Evolutionary conservation across 92 coral and sea anemone genomes (phyloP), one percentile per base, ranked within the genome.

Genomic region (Diadumene lineata): DNA sequence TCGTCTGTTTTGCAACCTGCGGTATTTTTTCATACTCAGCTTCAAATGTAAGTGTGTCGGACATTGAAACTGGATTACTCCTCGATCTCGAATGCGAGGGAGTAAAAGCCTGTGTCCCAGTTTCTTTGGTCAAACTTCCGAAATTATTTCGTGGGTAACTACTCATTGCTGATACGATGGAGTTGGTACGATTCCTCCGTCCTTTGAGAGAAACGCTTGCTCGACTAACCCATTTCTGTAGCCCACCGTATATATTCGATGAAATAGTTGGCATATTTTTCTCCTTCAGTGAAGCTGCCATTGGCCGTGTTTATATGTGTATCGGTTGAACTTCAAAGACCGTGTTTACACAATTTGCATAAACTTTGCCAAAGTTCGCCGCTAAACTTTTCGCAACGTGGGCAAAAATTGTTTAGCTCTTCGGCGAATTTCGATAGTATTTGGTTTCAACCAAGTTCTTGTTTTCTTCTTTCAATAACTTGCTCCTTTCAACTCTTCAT

Each of bases 251-350:
- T 33, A 78, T 7, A 32, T 78, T 78, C n/a, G 74, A 11, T 19
- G 82, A 68, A 56, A 78, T 78, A 10, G 75, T 38, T 55, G 82
- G 82, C 82, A 78, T 78, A 67, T 25, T 68, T 66, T 69, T 67
- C 44, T 78, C 82, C 75, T 68, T 78, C 28, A 78, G 30, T 68
- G 74, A 56, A 25, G 75, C 56, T 68, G 67, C 82, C 82, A 78
- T 78, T 1, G 27, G 38, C 60, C 24, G 69, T 72, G 50, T 56
- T 33, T 61, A 72, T 18, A 57, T 61, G 63, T 72, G 7, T 72
- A 72, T 72, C 22, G 50, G 66, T 22, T 44, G 33, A 28, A 43
- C 34, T 19, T n/a, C 11, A 56, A 50, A 16, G 34, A 24, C n/a
- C 3, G 38, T 56, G 77, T 34, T 72, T 57, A 72, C 55, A 0